Evolutionary conservation across 2,113 vertebrate species (phyloP), one percentile per base, ranked within the genome.

Genomic region (Bombycilla garrulus): DNA sequence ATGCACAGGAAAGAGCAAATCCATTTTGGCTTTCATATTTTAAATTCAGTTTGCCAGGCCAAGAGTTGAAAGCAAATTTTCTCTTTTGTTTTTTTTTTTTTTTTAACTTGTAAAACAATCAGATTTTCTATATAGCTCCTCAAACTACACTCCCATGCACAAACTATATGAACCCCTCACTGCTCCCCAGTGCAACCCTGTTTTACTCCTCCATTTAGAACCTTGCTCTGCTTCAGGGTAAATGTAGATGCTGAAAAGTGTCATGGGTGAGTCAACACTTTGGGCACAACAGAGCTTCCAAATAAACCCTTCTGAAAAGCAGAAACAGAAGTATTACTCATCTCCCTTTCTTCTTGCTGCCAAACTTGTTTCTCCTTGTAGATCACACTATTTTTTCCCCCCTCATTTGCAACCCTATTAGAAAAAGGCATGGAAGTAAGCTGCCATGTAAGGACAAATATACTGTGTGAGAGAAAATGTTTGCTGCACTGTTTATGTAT

Each of bases 301-400:
- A 70, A 91, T 65, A 91, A 91, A 93, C 66, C 44, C 79, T 48
- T 90, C 81, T 80, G 62, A 92, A 91, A 90, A 95, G 71, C 36
- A 94, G 84, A 95, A 95, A 88, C 87, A 90, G 62, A 92, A 83
- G 67, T 66, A 86, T 92, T 94, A 94, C 58, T 95, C 89, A 90
- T 90, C 54, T 80, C 35, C n/a, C 90, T 88, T 81, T 77, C 72
- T 86, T 62, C 79, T 86, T 70, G 53, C 66, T 90, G 88, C 67
- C 85, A 90, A 91, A 88, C 58, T 92, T 85, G 8, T 56, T 91
- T 92, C 69, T 87, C 25, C 66, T 93, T 92, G 70, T 82, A 73
- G 45, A 87, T 65, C 31, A 28, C 9, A 33, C 23, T 58, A 50
- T 80, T n/a, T 44, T 40, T 35, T 5, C 2, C 5, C 12, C 5